Base-by-base conservation (phyloP, 1,140 invertebrate species). In the Listronotus bonariensis region DNA sequence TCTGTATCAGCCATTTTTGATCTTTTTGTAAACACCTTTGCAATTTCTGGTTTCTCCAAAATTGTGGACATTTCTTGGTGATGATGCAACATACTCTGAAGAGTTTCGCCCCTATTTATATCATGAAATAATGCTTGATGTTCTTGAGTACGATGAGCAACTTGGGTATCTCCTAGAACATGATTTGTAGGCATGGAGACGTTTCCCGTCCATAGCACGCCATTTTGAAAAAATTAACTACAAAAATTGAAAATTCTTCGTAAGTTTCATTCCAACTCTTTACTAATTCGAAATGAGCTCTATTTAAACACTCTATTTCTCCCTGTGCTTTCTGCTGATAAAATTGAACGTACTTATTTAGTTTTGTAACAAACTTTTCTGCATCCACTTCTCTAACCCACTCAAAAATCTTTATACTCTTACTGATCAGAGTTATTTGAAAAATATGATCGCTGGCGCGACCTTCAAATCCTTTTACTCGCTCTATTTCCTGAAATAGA, bases 281-380 rank as follows among this genome's bases (percentile, higher is more conserved):
- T 15, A 65, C 14, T 54, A 54, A 65, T 12, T 65, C 62, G 11
- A 57, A 58, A 20, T 65, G 54, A 15, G 51, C 51, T 15, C 34
- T n/a, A 9, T 34, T 54, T 55, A 65, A 31, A 40, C 14, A 31
- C 10, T 57, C 62, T 11, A 58, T 58, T 31, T 65, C 62, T 17
- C 36, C 15, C 12, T 58, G 53, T 10, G 62, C 62, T 15, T 65
- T 65, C 18, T 65, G 62, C 18, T 58, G 53, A 40, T 65, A 65
- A 51, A 65, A 66, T 32, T 66, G 38, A 43, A 66, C 18, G 34
- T 66, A 66, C 32, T 66, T 66, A 32, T 66, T 46, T 0, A 66
- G 48, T 59, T 53, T 58, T 0, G 18, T 6, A 6, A 59, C 43
- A 20, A 53, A 59, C 26, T 66, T 59, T 43, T 59, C 48, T 0